A percentile compares a stretch with the other conserved stretches of the same genome.
phyloP scores from a whole-genome alignment of 2,888 invertebrate species.

The Caradrina clavipalpis region DNA sequence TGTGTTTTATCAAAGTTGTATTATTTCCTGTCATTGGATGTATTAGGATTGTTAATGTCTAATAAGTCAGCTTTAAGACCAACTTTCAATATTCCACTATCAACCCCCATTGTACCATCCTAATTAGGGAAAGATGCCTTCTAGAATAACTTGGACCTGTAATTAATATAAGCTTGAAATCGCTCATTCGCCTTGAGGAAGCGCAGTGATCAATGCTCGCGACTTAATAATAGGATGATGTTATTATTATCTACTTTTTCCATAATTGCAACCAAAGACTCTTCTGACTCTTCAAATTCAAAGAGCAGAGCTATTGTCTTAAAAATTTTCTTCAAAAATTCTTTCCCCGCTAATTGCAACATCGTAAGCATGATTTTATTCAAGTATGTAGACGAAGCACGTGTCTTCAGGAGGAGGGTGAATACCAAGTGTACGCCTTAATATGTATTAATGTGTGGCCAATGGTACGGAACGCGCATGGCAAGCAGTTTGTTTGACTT shows the following conservation, averaged over 20 bases:
- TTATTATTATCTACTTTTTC: neutral
- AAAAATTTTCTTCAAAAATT: neutral
- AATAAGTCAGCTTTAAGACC: neutral
- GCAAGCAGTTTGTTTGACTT: constrained; percentile 64
- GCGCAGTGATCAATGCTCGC: no score
- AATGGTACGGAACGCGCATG: constrained; percentile 71
- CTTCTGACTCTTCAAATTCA: neutral
- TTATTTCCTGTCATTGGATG: neutral
- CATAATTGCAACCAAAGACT: neutral
- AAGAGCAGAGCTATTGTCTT: neutral
- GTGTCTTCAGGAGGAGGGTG: constrained; percentile 65
- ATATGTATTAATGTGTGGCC: constrained; percentile 79
- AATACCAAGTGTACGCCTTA: constrained; percentile 72
- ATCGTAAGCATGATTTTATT: constrained; percentile 41
- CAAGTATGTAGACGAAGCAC: constrained; percentile 56
- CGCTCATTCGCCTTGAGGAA: no score
- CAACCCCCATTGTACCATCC: neutral
- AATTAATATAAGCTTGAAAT: no score
- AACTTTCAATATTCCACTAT: neutral
- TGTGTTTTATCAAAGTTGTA: neutral
- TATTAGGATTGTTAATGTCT: neutral
- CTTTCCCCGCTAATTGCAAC: constrained; percentile 37
- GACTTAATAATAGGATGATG: no score
- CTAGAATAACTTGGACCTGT: no score
- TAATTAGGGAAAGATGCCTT: neutral